phyloP scores from a whole-genome alignment of 2,113 vertebrate species.

The Clupea harengus region DNA sequence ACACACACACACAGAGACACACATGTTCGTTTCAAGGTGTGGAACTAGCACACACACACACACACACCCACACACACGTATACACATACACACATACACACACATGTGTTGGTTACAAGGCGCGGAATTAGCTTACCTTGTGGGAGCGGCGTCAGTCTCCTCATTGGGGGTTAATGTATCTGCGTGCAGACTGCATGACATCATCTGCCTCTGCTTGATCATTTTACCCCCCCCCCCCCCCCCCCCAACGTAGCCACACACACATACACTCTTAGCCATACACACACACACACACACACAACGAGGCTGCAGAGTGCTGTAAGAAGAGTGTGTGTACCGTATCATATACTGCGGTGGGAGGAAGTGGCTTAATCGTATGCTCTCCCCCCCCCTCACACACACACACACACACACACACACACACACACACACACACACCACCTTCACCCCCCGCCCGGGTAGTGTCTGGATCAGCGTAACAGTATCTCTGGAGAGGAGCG shows the following conservation, averaged over 20 bases:
- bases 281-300: background rate
- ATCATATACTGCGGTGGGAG: too few relatives aligned
- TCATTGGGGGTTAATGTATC: background rate
- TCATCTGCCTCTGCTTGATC: background rate
- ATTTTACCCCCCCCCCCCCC: background rate
- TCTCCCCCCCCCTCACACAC: background rate
- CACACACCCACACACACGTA: too few relatives aligned
- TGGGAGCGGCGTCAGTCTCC: background rate
- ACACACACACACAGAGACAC: too few relatives aligned
- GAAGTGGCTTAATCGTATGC: too few relatives aligned
- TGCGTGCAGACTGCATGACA: background rate
- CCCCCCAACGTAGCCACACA: background rate
- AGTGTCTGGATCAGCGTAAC: background rate
- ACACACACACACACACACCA: constrained; percentile 2
- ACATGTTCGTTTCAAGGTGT: too few relatives aligned
- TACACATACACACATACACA: background rate
- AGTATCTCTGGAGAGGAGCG: background rate
- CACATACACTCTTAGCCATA: background rate
- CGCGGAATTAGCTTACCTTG: too few relatives aligned
- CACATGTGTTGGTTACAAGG: background rate
- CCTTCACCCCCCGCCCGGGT: background rate
- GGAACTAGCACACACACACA: too few relatives aligned
- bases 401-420: background rate
- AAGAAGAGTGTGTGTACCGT: too few relatives aligned
- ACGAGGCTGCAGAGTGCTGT: too few relatives aligned